Evolutionary conservation across 2,888 invertebrate species (phyloP).

Genomic region (Megalurothrips usitatus): DNA sequence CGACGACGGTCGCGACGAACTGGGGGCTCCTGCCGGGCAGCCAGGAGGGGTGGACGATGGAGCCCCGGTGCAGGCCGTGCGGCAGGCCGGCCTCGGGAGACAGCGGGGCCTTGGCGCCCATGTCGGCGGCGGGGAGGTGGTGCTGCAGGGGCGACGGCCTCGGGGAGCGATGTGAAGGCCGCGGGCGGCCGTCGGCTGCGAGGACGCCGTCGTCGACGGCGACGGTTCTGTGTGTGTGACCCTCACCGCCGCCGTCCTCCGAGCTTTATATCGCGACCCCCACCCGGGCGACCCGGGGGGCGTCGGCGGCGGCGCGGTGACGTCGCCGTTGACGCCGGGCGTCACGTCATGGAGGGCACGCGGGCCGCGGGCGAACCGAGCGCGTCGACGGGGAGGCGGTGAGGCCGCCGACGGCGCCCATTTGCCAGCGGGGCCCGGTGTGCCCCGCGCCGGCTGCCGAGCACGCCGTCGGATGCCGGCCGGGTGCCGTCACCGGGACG

Average conservation of each 20-base stretch:
- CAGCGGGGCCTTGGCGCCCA: neutral
- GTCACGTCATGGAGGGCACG: neutral
- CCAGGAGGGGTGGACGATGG: neutral
- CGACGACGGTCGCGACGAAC: neutral
- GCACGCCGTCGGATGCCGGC: neutral
- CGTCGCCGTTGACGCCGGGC: neutral
- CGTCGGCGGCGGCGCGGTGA: neutral
- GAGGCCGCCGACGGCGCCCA: neutral
- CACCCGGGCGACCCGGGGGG: neutral
- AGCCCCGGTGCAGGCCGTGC: neutral
- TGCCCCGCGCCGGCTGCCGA: neutral
- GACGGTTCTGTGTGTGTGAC: neutral
- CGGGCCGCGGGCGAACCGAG: slow-evolving; percentile 10
- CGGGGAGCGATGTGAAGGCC: neutral
- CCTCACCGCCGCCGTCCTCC: neutral
- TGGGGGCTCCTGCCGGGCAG: slow-evolving; percentile 12
- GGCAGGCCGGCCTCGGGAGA: neutral
- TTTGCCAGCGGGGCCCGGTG: neutral
- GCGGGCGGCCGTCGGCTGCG: neutral
- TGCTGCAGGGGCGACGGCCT: neutral
- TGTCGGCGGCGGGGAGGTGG: neutral
- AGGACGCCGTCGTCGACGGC: neutral
- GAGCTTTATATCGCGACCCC: neutral
- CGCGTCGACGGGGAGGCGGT: neutral
- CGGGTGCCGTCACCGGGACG: neutral